Evolutionary conservation across 2,888 invertebrate species (phyloP).

Genomic region (Thera britannica): DNA sequence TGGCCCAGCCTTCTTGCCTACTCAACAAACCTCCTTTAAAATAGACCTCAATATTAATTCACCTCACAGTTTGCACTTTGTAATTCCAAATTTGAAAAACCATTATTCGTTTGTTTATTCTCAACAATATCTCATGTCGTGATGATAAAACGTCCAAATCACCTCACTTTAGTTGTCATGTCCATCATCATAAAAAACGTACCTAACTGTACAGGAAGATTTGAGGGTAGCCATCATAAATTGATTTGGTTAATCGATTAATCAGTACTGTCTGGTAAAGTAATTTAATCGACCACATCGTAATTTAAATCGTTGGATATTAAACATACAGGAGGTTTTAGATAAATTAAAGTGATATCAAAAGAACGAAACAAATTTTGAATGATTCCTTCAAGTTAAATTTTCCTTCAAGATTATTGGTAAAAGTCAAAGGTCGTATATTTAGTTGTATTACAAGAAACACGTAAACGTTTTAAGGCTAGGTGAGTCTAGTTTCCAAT

Average conservation of each 20-base stretch:
- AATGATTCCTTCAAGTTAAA: no score
- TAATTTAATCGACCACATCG: slow-evolving; percentile 10
- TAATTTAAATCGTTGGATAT: slow-evolving; percentile 23
- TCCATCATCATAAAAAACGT: slow-evolving; percentile 16
- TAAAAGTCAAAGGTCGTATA: no score
- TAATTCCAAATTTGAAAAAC: background rate
- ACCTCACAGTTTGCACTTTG: no score
- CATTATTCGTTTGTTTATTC: background rate
- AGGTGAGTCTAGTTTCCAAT: no score
- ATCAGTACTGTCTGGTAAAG: slow-evolving; percentile 10
- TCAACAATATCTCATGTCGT: background rate
- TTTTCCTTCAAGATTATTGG: no score
- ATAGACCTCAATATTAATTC: no score
- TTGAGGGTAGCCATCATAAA: slow-evolving; percentile 6
- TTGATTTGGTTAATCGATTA: slow-evolving; percentile 5
- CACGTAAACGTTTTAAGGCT: no score
- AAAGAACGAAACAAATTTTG: no score
- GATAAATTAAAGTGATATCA: background rate
- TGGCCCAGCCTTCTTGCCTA: no score
- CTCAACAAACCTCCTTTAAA: no score
- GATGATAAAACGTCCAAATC: slow-evolving; percentile 1
- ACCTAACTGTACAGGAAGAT: slow-evolving; percentile 8
- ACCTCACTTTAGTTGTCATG: background rate
- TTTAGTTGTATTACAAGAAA: no score
- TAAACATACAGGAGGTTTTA: background rate